Conservation (phyloP, 2,797 vertebrate genomes). For the Schizopygopsis malacanthus region DNA sequence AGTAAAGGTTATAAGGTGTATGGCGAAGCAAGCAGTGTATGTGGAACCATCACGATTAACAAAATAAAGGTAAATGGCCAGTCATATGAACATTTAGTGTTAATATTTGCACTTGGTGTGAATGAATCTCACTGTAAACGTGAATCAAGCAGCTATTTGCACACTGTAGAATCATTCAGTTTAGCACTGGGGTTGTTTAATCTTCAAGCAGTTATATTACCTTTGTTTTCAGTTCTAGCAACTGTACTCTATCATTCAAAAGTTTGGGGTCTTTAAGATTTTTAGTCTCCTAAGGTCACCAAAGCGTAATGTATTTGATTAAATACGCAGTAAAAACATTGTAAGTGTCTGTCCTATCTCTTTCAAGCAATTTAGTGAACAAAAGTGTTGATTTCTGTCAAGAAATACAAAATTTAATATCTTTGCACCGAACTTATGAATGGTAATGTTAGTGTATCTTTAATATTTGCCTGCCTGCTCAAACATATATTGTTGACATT, state of each 20-base stretch:
- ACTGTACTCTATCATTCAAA: background rate
- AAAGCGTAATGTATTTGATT: background rate
- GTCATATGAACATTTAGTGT: background rate
- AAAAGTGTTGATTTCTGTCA: background rate
- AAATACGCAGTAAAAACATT: background rate
- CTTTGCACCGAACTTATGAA: no score
- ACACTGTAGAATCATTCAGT: background rate
- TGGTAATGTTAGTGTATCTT: no score
- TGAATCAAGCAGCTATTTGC: background rate
- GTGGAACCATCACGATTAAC: conserved; percentile 96
- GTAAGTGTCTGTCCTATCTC: background rate
- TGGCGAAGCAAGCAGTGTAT: conserved; percentile 95
- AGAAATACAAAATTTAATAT: background rate
- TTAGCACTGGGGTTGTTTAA: background rate
- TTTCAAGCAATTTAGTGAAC: background rate
- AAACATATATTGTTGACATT: background rate
- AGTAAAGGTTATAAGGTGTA: conserved; percentile 98
- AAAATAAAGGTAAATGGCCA: conserved; percentile 86
- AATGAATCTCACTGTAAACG: background rate
- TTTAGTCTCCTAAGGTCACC: background rate
- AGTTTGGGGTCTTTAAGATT: background rate
- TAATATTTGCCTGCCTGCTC: no score
- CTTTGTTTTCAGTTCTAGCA: background rate
- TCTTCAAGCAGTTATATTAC: background rate
- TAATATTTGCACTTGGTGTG: background rate